phyloP scores from a whole-genome alignment of 1,140 invertebrate species.

The Aricia agestis region DNA sequence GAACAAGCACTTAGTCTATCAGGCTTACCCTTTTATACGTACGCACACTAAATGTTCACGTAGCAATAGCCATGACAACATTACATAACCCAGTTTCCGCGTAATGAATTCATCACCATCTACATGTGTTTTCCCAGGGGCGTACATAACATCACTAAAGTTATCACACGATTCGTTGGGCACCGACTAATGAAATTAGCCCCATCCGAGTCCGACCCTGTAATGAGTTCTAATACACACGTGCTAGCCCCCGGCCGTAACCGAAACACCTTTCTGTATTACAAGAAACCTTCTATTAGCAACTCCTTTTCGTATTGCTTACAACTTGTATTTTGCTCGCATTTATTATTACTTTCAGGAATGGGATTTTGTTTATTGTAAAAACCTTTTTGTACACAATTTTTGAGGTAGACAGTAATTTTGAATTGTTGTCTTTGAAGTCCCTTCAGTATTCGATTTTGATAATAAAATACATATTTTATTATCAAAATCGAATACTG shows the following conservation, averaged over 20 bases:
- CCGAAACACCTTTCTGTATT: slow-evolving; percentile 21
- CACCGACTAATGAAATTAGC: slow-evolving; percentile 72
- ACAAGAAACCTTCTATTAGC: background rate
- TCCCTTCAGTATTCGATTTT: no score
- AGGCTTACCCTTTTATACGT: no score
- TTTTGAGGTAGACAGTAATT: no score
- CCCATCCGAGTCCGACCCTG: slow-evolving; percentile 51
- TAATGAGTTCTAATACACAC: slow-evolving; percentile 65
- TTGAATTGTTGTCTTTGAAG: no score
- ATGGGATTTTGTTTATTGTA: background rate
- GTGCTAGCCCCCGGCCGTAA: slow-evolving; percentile 45
- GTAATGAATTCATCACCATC: slow-evolving; percentile 40
- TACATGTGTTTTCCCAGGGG: slow-evolving; percentile 50
- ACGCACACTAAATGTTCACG: no score
- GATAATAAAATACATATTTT: no score
- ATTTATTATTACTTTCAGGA: background rate
- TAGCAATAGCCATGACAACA: no score
- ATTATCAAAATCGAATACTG: no score
- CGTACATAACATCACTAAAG: slow-evolving; percentile 67
- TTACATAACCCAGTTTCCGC: slow-evolving; percentile 20
- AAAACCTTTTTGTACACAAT: background rate
- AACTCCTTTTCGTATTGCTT: background rate
- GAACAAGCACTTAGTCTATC: no score
- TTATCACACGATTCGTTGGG: slow-evolving; percentile 74
- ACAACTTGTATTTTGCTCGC: background rate